Conservation (phyloP, 2,113 vertebrate genomes). For the Brachyhypopomus occidentalis region DNA sequence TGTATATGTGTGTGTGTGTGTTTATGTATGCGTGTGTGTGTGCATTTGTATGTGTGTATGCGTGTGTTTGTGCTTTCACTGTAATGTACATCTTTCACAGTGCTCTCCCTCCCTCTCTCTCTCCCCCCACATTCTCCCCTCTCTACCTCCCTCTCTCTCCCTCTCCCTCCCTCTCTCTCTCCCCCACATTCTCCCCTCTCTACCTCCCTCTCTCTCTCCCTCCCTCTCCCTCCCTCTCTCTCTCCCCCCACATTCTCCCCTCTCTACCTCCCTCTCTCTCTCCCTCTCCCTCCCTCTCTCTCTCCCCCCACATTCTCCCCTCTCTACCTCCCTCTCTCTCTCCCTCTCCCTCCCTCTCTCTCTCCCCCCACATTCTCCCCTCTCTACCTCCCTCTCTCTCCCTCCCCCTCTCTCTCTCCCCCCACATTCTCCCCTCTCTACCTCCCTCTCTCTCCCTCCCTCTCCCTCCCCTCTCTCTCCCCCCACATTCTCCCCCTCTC, state of each 20-base stretch:
- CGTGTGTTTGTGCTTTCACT: constrained; percentile 20
- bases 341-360: constrained; percentile 42
- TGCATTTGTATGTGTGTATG: constrained; percentile 17
- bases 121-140: too few species aligned
- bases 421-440: constrained; percentile 57
- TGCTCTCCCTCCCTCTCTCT: constrained; percentile 68
- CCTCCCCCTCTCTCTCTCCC: constrained; percentile 4
- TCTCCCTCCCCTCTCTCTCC: constrained; percentile 58
- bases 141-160: too few species aligned
- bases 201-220: constrained; percentile 67
- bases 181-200: constrained; percentile 54
- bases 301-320: constrained; percentile 50
- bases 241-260: constrained; percentile 44
- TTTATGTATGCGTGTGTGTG: not conserved
- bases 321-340: constrained; percentile 2
- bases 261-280: too few species aligned
- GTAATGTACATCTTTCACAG: not conserved
- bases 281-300: constrained; percentile 71
- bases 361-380: constrained; percentile 71
- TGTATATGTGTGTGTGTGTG: constrained; percentile 10
- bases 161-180: too few species aligned
- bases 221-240: not conserved
- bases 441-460: constrained; percentile 67
- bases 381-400: constrained; percentile 54
- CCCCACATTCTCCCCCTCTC: constrained; percentile 65